phyloP scores from a whole-genome alignment of 2,888 invertebrate species.

The Salticus scenicus region DNA sequence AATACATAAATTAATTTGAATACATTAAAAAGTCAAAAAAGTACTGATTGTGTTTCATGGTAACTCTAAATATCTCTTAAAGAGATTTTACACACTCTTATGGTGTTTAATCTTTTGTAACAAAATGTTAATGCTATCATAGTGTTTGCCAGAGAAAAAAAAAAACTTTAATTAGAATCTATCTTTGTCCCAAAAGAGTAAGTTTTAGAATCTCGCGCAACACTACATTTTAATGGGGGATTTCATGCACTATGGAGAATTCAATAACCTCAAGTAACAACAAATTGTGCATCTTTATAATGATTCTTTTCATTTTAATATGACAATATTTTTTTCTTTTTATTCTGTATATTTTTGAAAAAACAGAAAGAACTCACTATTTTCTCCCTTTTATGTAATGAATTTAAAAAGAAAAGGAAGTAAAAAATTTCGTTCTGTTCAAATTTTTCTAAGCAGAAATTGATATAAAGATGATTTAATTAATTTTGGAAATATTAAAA shows the following conservation, averaged over 20 bases:
- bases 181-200: background rate
- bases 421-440: too few relatives aligned
- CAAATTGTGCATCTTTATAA: too few relatives aligned
- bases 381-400: too few relatives aligned
- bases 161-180: background rate
- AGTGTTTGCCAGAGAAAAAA: background rate
- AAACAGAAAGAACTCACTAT: too few relatives aligned
- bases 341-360: too few relatives aligned
- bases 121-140: background rate
- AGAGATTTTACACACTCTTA: background rate
- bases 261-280: background rate
- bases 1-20: too few relatives aligned
- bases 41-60: background rate
- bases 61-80: background rate
- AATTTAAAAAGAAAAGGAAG: too few relatives aligned
- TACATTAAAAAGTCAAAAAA: background rate
- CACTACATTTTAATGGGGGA: background rate
- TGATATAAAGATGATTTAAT: too few relatives aligned
- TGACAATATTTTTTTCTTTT: too few relatives aligned
- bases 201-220: background rate
- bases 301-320: too few relatives aligned
- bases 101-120: conserved; percentile 5
- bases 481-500: too few relatives aligned
- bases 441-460: too few relatives aligned
- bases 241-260: background rate